These are phyloP conservation scores for Patella ulyssiponensis DNA, from an alignment of 2,888 invertebrate species.

Conservation along the genomic window DNA sequence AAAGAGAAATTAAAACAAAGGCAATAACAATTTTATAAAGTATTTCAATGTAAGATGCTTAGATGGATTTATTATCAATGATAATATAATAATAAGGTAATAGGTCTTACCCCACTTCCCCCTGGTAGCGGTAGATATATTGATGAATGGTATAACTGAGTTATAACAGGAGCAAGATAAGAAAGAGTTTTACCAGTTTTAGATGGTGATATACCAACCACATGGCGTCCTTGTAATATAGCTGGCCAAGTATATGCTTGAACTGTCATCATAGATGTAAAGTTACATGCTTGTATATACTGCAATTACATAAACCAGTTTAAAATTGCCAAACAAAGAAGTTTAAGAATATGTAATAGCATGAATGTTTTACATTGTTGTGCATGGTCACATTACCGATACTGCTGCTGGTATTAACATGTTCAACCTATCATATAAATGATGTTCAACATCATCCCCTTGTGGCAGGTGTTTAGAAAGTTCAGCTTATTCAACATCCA, in stretches of 20 bases:
- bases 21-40: no score
- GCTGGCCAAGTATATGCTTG: constrained; percentile 83
- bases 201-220: constrained; percentile 77
- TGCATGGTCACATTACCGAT: background rate
- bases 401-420: no score
- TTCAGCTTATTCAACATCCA: no score
- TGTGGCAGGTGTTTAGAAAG: no score
- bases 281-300: constrained; percentile 41
- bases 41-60: no score
- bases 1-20: no score
- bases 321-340: background rate
- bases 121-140: constrained; percentile 57
- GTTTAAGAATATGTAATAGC: background rate
- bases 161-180: constrained; percentile 80
- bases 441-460: no score
- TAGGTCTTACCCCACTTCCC: constrained; percentile 59
- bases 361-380: background rate
- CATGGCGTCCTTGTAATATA: constrained; percentile 78
- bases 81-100: no score
- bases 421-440: no score
- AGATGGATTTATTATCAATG: no score
- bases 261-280: constrained; percentile 75
- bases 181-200: constrained; percentile 77
- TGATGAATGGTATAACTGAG: constrained; percentile 75
- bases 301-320: constrained; percentile 18